Evolutionary conservation across 1,140 invertebrate species (phyloP).

Genomic region (Zaprionus ghesquierei): DNA sequence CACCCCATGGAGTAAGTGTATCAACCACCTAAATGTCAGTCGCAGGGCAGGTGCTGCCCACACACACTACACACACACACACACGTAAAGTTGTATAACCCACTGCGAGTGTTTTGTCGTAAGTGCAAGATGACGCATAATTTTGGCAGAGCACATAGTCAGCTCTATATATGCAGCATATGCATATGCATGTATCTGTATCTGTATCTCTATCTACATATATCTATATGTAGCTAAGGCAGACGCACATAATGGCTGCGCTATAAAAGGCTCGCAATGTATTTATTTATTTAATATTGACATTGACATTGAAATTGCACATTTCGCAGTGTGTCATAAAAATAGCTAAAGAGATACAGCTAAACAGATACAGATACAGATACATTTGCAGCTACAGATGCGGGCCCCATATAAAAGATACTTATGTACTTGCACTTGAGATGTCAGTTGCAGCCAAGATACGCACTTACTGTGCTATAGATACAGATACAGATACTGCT

Average conservation of each 20-base stretch:
- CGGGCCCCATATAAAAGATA: no score
- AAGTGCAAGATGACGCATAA: slow-evolving; percentile 33
- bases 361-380: slow-evolving; percentile 5
- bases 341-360: slow-evolving; percentile 24
- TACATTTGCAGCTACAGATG: not conserved
- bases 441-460: not conserved
- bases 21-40: not conserved
- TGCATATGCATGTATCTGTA: not conserved
- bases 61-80: not conserved
- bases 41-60: not conserved
- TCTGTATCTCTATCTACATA: not conserved
- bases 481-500: not conserved
- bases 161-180: slow-evolving; percentile 4
- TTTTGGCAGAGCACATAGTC: slow-evolving; percentile 7
- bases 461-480: not conserved
- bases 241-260: not conserved
- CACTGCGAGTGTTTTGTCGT: not conserved
- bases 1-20: not conserved
- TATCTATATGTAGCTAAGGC: not conserved
- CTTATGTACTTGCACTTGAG: not conserved
- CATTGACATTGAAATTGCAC: slow-evolving; percentile 68
- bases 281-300: slow-evolving; percentile 41
- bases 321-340: slow-evolving; percentile 47
- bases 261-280: slow-evolving; percentile 24
- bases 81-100: not conserved